phyloP scores from a whole-genome alignment of 2,888 invertebrate species.

The Tuberolachnus salignus region DNA sequence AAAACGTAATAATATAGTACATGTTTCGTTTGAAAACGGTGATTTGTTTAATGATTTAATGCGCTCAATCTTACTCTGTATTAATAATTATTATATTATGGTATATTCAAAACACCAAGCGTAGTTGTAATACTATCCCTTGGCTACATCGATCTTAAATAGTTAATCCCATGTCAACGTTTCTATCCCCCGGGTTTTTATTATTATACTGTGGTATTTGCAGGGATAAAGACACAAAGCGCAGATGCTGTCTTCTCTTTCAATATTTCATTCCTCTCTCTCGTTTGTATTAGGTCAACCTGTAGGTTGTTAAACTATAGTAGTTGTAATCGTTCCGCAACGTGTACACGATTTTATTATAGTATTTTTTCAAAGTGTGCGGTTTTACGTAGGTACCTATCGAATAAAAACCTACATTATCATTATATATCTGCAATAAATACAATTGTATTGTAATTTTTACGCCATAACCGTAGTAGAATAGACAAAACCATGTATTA shows the following conservation, averaged over 20 bases:
- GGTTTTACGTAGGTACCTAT: too few species aligned
- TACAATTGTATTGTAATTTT: too few species aligned
- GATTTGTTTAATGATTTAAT: neutral
- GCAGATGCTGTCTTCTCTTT: neutral
- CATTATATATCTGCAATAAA: too few species aligned
- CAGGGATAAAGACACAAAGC: neutral
- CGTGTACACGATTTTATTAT: too few species aligned
- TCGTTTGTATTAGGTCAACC: neutral
- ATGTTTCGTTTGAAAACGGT: neutral
- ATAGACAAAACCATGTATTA: too few species aligned
- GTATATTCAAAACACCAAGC: neutral
- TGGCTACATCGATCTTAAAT: slow-evolving; percentile 28
- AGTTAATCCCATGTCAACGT: slow-evolving; percentile 32
- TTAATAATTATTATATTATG: neutral
- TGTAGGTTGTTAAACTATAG: neutral
- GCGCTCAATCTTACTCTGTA: slow-evolving; percentile 14
- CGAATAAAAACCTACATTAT: too few species aligned
- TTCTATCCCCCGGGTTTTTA: slow-evolving; percentile 1
- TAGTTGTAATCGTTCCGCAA: neutral
- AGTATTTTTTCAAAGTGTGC: too few species aligned
- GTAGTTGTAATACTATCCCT: neutral
- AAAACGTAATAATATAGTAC: too few species aligned
- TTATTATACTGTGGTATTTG: neutral
- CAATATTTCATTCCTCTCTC: neutral
- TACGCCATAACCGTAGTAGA: too few species aligned